phyloP scores from a whole-genome alignment of 2,888 invertebrate species.

The Aphodius granarius region DNA sequence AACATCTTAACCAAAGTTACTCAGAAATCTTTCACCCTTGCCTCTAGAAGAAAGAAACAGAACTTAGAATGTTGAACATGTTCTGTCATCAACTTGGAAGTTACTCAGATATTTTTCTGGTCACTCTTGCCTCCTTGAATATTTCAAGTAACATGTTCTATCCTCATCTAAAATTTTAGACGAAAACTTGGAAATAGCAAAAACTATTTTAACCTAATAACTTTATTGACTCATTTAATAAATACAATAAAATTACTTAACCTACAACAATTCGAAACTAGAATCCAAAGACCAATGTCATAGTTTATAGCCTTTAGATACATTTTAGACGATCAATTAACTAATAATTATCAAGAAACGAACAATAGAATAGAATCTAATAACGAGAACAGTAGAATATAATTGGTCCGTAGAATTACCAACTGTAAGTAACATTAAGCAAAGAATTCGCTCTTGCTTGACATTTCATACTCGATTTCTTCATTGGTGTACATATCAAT shows the following conservation, averaged over 20 bases:
- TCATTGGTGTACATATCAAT: conserved; percentile 94
- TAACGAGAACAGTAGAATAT: neutral
- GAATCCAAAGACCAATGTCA: neutral
- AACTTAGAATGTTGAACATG: too few species aligned
- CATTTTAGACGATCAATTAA: neutral
- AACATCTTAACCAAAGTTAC: too few species aligned
- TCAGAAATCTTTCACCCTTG: too few species aligned
- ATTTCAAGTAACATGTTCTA: too few species aligned
- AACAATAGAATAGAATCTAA: neutral
- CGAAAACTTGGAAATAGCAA: too few species aligned
- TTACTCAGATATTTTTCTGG: too few species aligned
- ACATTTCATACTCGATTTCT: conserved; percentile 86
- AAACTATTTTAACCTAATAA: neutral
- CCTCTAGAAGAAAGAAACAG: too few species aligned
- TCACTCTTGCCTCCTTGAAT: too few species aligned
- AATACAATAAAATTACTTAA: neutral
- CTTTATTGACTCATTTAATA: neutral
- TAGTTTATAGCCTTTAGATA: neutral
- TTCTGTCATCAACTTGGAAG: too few species aligned
- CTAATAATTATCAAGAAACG: neutral
- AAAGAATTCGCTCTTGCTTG: conserved; percentile 87
- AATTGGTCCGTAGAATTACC: neutral
- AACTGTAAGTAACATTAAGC: conserved; percentile 61
- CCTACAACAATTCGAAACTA: neutral
- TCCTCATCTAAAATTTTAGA: too few species aligned